Conservation (phyloP, 2,113 vertebrate species). For the Hyperopisus bebe region DNA sequence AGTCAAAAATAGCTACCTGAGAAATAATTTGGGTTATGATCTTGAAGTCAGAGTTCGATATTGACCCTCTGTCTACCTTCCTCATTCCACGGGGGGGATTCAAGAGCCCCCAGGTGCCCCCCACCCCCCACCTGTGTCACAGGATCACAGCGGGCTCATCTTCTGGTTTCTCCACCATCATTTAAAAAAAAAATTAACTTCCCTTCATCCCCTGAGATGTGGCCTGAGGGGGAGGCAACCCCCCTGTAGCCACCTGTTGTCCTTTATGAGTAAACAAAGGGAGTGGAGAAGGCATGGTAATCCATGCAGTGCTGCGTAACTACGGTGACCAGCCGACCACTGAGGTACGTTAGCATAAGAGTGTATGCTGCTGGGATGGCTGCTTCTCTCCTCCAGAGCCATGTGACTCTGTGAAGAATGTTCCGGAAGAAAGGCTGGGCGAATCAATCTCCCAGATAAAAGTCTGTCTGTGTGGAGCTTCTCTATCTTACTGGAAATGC, state of each 20-base stretch:
- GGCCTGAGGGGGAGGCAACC: not conserved
- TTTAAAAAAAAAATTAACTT: not conserved
- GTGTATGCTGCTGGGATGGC: not conserved
- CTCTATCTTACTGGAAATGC: not conserved
- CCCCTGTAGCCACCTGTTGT: not conserved
- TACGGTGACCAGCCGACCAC: not conserved
- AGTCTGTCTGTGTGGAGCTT: not conserved
- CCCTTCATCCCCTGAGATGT: not conserved
- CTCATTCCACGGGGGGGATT: not conserved
- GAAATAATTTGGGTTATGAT: not conserved
- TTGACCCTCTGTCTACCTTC: not conserved
- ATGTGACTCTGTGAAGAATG: not conserved
- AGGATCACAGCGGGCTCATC: not conserved
- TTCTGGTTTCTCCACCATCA: not conserved
- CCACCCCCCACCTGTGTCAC: not conserved
- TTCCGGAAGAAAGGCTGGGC: not conserved
- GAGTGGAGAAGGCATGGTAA: not conserved
- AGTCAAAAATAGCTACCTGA: not conserved
- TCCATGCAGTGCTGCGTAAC: not conserved
- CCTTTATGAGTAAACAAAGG: conserved; percentile 1
- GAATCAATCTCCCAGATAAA: conserved; percentile 9
- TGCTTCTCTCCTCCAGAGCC: not conserved
- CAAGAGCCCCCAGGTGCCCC: not conserved
- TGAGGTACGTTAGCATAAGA: not conserved
- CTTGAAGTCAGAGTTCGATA: not conserved